A percentile compares a stretch with the other conserved stretches of the same genome.
Evolutionary conservation across 2,888 invertebrate genomes (phyloP).

Genomic region (Ptilodon capucinus): DNA sequence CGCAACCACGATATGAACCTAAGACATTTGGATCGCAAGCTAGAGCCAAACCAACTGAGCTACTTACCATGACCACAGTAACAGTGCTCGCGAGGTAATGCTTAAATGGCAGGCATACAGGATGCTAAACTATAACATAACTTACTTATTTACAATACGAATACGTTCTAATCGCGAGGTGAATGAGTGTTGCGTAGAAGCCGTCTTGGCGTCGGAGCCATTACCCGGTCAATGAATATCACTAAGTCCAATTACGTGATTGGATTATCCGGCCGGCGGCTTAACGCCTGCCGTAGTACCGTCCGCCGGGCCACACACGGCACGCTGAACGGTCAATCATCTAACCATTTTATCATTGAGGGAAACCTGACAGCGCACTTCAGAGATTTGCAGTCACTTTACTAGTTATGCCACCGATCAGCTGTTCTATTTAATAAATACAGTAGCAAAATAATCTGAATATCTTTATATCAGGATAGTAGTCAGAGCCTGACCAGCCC

Average conservation of each 20-base stretch:
- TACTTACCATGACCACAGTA: too few species aligned
- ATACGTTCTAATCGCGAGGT: not conserved
- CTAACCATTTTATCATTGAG: conserved; percentile 5
- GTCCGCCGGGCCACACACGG: conserved; percentile 9
- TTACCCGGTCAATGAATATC: conserved; percentile 72
- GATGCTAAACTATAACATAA: too few species aligned
- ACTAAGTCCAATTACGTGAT: conserved; percentile 77
- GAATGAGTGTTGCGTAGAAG: conserved; percentile 9
- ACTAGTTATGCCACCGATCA: too few species aligned
- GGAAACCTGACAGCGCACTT: conserved; percentile 7
- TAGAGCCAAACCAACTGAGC: too few species aligned
- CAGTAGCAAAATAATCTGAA: too few species aligned
- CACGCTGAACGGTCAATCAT: conserved; percentile 34
- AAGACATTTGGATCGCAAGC: too few species aligned
- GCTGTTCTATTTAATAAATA: too few species aligned
- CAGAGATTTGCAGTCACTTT: not conserved
- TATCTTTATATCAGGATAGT: too few species aligned
- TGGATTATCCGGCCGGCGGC: conserved; percentile 65
- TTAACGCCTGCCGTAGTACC: conserved; percentile 42
- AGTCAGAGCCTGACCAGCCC: too few species aligned
- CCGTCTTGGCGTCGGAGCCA: conserved; percentile 45
- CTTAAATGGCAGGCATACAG: too few species aligned
- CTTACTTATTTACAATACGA: not conserved
- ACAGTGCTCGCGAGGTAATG: too few species aligned
- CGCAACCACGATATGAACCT: too few species aligned